Conservation (phyloP, 2,113 vertebrate species). For the Cheirogaleus medius region DNA sequence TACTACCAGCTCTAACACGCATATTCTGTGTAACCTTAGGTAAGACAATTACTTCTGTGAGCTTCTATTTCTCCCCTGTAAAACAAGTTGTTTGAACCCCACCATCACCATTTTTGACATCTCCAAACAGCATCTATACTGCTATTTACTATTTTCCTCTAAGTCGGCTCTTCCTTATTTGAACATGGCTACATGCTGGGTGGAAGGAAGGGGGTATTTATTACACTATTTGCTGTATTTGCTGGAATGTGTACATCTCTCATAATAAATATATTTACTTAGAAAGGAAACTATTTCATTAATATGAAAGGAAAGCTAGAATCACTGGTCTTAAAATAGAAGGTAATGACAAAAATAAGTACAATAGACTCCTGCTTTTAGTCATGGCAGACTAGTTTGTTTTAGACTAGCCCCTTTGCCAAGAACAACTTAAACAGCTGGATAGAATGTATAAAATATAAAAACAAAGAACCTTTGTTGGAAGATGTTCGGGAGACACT, state of each 20-base stretch:
- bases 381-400: slow-evolving; percentile 23
- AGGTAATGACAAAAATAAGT: slow-evolving; percentile 51
- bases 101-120: not conserved
- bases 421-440: slow-evolving; percentile 59
- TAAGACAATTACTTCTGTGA: not conserved
- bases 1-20: not conserved
- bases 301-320: slow-evolving; percentile 53
- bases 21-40: too few relatives aligned
- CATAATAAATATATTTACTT: slow-evolving; percentile 48
- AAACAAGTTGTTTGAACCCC: not conserved
- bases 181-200: not conserved
- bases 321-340: slow-evolving; percentile 60
- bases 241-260: slow-evolving; percentile 15
- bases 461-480: slow-evolving; percentile 64
- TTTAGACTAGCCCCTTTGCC: slow-evolving; percentile 47
- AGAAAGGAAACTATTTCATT: slow-evolving; percentile 44
- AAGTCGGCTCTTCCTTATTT: not conserved
- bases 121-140: not conserved
- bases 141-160: not conserved
- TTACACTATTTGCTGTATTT: not conserved
- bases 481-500: slow-evolving; percentile 30
- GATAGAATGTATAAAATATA: slow-evolving; percentile 40
- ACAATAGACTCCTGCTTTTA: slow-evolving; percentile 59
- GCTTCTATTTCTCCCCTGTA: not conserved
- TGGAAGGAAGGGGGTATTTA: not conserved